Base-by-base conservation (phyloP, 2,113 vertebrate species). In the Sinocyclocheilus maitianheensis region DNA sequence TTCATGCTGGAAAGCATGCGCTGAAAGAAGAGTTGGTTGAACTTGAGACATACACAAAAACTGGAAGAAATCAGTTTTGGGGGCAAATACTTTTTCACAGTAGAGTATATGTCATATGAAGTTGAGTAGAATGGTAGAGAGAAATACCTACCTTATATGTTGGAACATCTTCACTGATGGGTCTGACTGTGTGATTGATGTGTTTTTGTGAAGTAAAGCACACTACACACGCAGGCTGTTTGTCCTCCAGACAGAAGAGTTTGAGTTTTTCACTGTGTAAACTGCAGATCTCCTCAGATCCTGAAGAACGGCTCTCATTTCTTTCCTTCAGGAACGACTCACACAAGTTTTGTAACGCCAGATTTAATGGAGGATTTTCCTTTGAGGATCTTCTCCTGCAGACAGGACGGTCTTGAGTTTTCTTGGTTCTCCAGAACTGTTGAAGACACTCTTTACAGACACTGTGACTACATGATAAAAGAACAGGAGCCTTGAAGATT, bases 201-300 rank as follows among this genome's bases (percentile, higher is more conserved):
- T 72, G 18, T 72, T 22, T 1, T 1, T 40, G 0, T 72, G 69
- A 40, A 72, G 0, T 0, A 0, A 0, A 1, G 0, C 69, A 40
- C 34, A 72, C 4, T 2, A 72, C 0, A 40, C 69, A 72, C 9
- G 0, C 34, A 4, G 34, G 18, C 69, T 72, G 69, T 72, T 22
- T 43, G 34, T 72, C 69, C 69, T 72, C 69, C 69, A 72, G 69
- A 22, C 69, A 72, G 34, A 72, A 72, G 69, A 72, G 69, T 72
- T 72, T 40, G 69, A 72, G 34, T 72, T 72, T 72, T 18, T 72
- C 69, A 5, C 69, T 2, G 69, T 72, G 69, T 72, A 72, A 72
- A 72, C 69, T 72, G 69, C 69, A 40, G 34, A 72, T 72, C 69
- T 40, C 69, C 69, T 72, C 69, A 72, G 69, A 72, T 4, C 9